These are phyloP conservation scores for Eclectus roratus DNA, from an alignment of 2,113 vertebrate genomes.

Conservation along the genomic window DNA sequence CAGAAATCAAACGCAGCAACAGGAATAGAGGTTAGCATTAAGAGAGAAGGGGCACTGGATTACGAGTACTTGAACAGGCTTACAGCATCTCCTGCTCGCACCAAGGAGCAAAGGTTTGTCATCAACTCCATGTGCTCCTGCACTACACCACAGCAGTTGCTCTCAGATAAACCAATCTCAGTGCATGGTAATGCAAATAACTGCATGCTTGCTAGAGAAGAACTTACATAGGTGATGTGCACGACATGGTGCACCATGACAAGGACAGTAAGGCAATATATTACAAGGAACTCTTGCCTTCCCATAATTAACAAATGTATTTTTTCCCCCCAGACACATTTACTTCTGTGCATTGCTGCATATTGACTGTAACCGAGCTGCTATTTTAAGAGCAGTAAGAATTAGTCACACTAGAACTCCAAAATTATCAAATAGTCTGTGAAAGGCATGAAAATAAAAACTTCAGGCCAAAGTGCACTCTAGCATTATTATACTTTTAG, in stretches of 20 bases:
- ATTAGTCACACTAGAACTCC: not conserved
- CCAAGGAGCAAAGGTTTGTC: not conserved
- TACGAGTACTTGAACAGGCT: not conserved
- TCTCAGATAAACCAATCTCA: not conserved
- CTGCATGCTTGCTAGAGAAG: not conserved
- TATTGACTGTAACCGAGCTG: not conserved
- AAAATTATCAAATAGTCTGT: not conserved
- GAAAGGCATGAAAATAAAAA: not conserved
- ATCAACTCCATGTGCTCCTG: not conserved
- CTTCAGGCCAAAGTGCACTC: not conserved
- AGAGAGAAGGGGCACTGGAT: not conserved
- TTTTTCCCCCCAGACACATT: not conserved
- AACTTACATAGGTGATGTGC: not conserved
- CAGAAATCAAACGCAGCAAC: conserved; percentile 22
- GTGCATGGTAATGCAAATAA: not conserved
- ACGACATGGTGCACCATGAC: not conserved
- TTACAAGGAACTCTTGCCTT: not conserved
- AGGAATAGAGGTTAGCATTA: not conserved
- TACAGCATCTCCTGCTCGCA: not conserved
- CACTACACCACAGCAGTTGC: not conserved
- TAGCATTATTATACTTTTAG: not conserved
- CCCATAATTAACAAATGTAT: not conserved
- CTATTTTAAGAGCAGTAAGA: conserved; percentile 23
- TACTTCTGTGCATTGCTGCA: not conserved
- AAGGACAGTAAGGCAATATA: not conserved